Evolutionary conservation across 2,113 vertebrate genomes (phyloP).

Genomic region (Nannobrachium achirus): DNA sequence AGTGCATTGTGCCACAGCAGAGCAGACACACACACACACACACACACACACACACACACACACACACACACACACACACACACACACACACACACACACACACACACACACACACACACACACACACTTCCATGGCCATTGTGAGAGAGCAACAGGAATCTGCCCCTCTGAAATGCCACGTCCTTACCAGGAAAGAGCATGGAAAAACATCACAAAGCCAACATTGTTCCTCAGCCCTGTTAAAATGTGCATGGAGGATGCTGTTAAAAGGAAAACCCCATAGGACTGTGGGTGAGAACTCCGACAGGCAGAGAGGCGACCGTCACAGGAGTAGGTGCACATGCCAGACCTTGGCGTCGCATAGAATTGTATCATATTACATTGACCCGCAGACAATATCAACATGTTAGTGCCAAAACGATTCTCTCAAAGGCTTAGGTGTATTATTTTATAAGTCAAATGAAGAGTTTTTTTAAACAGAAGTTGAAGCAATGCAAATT

Average conservation of each 20-base stretch:
- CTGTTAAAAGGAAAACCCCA: slow-evolving; percentile 34
- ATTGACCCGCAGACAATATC: neutral
- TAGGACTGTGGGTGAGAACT: slow-evolving; percentile 49
- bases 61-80: slow-evolving; percentile 26
- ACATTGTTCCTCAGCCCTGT: slow-evolving; percentile 68
- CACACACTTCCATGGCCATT: slow-evolving; percentile 45
- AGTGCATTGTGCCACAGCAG: slow-evolving; percentile 26
- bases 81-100: slow-evolving; percentile 7
- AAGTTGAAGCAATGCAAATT: slow-evolving; percentile 9
- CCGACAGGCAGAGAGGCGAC: slow-evolving; percentile 1
- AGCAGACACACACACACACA: slow-evolving; percentile 15
- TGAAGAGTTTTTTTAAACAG: neutral
- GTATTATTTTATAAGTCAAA: too few relatives aligned
- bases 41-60: slow-evolving; percentile 4
- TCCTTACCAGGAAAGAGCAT: slow-evolving; percentile 62
- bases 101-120: slow-evolving; percentile 4
- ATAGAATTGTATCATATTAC: neutral
- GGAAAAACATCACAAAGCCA: slow-evolving; percentile 71
- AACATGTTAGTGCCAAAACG: too few relatives aligned
- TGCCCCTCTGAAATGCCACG: slow-evolving; percentile 66
- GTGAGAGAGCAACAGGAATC: slow-evolving; percentile 56
- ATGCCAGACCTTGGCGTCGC: neutral
- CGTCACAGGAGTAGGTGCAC: neutral
- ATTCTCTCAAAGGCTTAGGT: too few relatives aligned
- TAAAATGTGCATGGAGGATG: slow-evolving; percentile 61